Evolutionary conservation across 2,888 invertebrate species (phyloP), one percentile per base, ranked within the genome.

Genomic region (Andricus quercusramuli): DNA sequence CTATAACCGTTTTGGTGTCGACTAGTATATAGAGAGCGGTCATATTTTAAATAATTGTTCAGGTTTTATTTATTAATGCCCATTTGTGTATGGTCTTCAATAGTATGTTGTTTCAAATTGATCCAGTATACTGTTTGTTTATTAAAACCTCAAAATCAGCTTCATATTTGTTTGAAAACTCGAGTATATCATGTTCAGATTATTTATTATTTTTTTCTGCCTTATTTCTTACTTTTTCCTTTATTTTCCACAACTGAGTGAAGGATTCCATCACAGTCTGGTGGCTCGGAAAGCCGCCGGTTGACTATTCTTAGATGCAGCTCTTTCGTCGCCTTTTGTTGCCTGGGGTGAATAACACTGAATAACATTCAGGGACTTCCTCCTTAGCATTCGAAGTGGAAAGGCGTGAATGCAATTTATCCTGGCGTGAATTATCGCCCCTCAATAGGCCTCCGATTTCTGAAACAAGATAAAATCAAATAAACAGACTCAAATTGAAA

Each of bases 281-380:
- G 56, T 74, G 74, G 74, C 74, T 74, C 56, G 74, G 56, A 74
- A 74, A 74, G 74, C 74, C 74, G 74, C n/a, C 56, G 74, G 32
- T 32, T n/a, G 32, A 74, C 74, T 74, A 74, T 74, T 74, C 74
- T 74, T 74, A 74, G 74, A 74, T 74, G 56, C 74, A 74, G 74
- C 74, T 74, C 56, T 74, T 56, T 56, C 56, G 74, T 74, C 56
- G 74, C 56, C 74, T 74, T 74, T 74, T 74, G 74, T 74, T 74
- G 74, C 74, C 56, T 74, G 74, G 74, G 74, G 74, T 56, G 74
- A 74, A 74, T 74, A 74, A 74, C 74, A 74, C 74, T 74, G 74
- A 74, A 74, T 74, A 74, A 74, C 74, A 74, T 74, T 56, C 51
- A 74, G 56, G 51, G 56, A 74, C 56, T 74, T 74, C 74, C 51